Percentiles rank a stretch among this genome's conserved stretches.
Conservation (phyloP, 2,113 vertebrate species). For the Gambusia holbrooki region DNA sequence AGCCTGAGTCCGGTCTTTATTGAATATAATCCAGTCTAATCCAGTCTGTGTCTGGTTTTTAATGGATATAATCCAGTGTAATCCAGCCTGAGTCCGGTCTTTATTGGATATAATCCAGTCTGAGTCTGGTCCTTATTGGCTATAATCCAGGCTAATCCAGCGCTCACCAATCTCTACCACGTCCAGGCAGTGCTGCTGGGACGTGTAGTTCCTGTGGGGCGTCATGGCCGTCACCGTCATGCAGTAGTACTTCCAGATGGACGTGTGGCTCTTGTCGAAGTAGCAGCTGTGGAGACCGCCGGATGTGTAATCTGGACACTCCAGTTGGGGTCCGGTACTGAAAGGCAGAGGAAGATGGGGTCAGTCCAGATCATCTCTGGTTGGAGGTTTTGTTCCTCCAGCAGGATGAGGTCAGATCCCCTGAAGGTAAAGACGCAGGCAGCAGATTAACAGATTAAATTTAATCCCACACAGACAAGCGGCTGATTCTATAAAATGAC, state of each 20-base stretch:
- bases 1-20: no score
- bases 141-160: no score
- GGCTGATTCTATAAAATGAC: background rate
- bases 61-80: no score
- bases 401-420: background rate
- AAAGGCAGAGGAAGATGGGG: no score
- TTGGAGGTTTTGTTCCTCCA: background rate
- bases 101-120: no score
- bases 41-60: no score
- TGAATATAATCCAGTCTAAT: no score
- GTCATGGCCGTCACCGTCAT: slow-evolving; percentile 75
- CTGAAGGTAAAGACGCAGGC: background rate
- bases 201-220: slow-evolving; percentile 59
- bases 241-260: slow-evolving; percentile 79
- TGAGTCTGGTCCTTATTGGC: no score
- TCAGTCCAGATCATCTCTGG: background rate
- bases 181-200: slow-evolving; percentile 76
- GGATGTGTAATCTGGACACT: slow-evolving; percentile 79
- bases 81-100: no score
- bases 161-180: slow-evolving; percentile 78
- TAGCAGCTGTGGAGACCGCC: slow-evolving; percentile 77
- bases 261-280: slow-evolving; percentile 78
- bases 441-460: background rate
- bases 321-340: slow-evolving; percentile 57
- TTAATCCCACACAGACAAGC: background rate